Evolutionary conservation across 2,888 invertebrate species (phyloP), one percentile per base, ranked within the genome.

Genomic region (Phaedon cochleariae): DNA sequence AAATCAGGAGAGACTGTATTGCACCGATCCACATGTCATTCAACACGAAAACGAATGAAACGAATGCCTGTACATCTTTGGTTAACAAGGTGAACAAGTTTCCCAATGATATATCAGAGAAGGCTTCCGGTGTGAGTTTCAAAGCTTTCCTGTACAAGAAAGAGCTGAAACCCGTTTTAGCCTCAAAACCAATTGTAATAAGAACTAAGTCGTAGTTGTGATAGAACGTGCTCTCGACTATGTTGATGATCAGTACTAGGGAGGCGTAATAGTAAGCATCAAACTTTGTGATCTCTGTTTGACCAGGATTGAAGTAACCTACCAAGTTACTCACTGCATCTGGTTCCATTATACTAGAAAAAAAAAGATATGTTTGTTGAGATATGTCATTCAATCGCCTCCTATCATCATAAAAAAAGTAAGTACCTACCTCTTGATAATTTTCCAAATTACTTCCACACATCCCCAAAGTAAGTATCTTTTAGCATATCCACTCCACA

Each of bases 11-110:
- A 0, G 94, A 92, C 75, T 96, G 93, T 17, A 95, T 79, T 0
- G 96, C 94, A 0, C 95, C 96, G 66, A 96, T 90, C 95, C 96
- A 96, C 29, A 97, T 85, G 81, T 96, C 97, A 83, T 97, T 96
- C 2, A 96, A 82, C 81, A 96, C 96, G 73, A 94, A 89, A 52
- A 93, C 92, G 76, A 92, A 87, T 81, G 97, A 97, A 81, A 97
- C 96, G 59, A 95, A 88, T 59, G 95, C 88, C 74, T 92, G 91
- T 70, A 97, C 94, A 82, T 98, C 98, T 81, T 97, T 98, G 0
- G 96, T 94, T 60, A 98, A 86, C 15, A 97, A 87, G 77, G 97
- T 97, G 34, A 97, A 94, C 67, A 90, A 86, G 78, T 89, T 89
- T 1, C 90, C 90, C 57, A 86, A 84, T 4, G 92, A 92, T 5